Evolutionary conservation across 2,888 invertebrate genomes (phyloP).

Genomic region (Deilephila elpenor): DNA sequence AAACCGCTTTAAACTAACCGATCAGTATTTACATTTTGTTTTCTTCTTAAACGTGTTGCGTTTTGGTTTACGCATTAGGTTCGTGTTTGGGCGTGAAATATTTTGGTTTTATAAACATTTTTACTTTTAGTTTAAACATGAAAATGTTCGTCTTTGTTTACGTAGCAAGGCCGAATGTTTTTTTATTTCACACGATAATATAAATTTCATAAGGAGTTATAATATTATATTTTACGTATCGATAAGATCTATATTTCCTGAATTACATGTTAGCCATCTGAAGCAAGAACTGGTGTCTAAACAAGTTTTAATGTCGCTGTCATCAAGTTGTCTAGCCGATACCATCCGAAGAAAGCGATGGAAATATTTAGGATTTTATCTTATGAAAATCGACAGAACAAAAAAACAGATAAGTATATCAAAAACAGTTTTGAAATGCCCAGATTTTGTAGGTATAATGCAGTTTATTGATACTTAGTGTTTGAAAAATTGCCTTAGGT

Average conservation of each 20-base stretch:
- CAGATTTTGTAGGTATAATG: neutral
- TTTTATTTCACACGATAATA: neutral
- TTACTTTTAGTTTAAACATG: neutral
- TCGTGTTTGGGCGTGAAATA: neutral
- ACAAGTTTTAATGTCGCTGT: neutral
- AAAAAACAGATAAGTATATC: neutral
- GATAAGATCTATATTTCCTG: too few relatives aligned
- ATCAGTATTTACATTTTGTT: neutral
- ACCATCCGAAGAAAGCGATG: neutral
- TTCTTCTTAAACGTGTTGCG: constrained; percentile 5
- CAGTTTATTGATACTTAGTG: neutral
- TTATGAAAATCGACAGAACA: neutral
- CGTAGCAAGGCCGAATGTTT: too few relatives aligned
- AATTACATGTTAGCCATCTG: too few relatives aligned
- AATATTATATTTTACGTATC: too few relatives aligned
- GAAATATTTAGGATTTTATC: neutral
- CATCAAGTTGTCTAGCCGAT: neutral
- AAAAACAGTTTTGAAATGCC: neutral
- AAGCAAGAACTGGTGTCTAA: too few relatives aligned
- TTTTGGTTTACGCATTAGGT: constrained; percentile 16
- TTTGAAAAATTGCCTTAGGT: neutral
- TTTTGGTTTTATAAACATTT: neutral
- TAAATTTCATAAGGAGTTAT: neutral
- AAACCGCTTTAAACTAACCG: neutral
- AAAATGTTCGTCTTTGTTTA: too few relatives aligned